Conservation (phyloP, 1,140 invertebrate genomes). For the Fopius arisanus region DNA sequence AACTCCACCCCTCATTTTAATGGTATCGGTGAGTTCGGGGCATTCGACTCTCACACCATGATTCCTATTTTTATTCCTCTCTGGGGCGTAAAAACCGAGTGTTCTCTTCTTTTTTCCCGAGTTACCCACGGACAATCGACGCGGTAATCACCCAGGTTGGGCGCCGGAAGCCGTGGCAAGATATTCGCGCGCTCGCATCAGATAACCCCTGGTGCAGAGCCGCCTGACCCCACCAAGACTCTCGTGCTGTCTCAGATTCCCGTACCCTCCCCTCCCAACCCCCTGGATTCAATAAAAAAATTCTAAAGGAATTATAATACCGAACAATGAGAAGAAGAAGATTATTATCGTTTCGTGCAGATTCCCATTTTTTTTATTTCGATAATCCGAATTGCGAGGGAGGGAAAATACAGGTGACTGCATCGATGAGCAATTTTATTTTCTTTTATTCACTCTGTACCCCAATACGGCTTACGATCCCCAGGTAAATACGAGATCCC, state of each 20-base stretch:
- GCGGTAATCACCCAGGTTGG: constrained; percentile 56
- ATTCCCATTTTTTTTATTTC: not conserved
- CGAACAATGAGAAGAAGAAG: not conserved
- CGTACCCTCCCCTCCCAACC: not conserved
- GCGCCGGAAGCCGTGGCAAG: constrained; percentile 57
- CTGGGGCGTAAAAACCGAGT: not conserved
- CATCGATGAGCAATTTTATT: constrained; percentile 16
- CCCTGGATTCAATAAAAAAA: not conserved
- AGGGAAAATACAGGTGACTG: constrained; percentile 4
- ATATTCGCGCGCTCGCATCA: constrained; percentile 62
- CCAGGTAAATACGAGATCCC: constrained; percentile 23
- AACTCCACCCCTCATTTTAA: not conserved
- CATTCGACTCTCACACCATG: too few relatives aligned
- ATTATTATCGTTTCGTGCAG: not conserved
- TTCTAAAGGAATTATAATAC: not conserved
- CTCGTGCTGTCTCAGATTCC: constrained; percentile 21
- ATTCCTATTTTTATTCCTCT: too few relatives aligned
- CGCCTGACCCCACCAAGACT: constrained; percentile 36
- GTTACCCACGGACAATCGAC: constrained; percentile 56
- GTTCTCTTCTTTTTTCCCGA: constrained; percentile 43
- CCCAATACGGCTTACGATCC: not conserved
- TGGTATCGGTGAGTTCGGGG: not conserved
- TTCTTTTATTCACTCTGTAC: not conserved
- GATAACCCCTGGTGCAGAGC: constrained; percentile 48
- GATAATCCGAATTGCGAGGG: not conserved